A percentile compares a stretch with the other conserved stretches of the same genome.
Evolutionary conservation across 2,113 vertebrate species (phyloP).

Genomic region (Leucosticte australis): DNA sequence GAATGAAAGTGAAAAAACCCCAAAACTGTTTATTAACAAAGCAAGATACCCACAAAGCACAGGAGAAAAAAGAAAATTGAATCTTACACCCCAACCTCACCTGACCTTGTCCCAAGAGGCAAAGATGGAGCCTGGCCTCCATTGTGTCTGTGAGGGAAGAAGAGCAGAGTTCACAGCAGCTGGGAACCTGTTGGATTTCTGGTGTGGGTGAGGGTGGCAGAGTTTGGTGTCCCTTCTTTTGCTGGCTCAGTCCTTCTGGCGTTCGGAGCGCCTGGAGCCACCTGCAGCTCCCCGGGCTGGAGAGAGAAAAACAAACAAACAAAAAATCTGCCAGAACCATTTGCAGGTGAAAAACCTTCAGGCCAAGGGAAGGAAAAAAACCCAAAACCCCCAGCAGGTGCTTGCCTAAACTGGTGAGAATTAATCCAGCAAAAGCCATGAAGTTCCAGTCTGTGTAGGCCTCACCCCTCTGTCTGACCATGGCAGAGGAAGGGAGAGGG

Average conservation of each 20-base stretch:
- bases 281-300: no score
- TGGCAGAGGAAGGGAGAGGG: not conserved
- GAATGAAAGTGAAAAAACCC: not conserved
- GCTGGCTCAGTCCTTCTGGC: rapidly evolving
- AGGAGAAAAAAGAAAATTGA: not conserved
- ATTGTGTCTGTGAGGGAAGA: not conserved
- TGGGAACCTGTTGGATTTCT: not conserved
- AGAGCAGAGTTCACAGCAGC: not conserved
- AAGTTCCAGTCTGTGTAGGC: not conserved
- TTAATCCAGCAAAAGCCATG: not conserved
- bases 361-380: not conserved
- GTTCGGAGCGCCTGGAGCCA: rapidly evolving
- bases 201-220: rapidly evolving
- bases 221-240: not conserved
- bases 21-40: not conserved
- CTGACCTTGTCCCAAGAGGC: rapidly evolving
- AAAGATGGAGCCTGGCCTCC: not conserved
- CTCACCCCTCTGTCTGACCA: rapidly evolving
- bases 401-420: not conserved
- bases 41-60: not conserved
- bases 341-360: not conserved
- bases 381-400: not conserved
- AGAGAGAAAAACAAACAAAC: not conserved
- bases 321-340: not conserved
- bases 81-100: not conserved